A percentile compares a stretch with the other conserved stretches of the same genome.
These are phyloP conservation scores for Dynastes grantii DNA, from an alignment of 2,888 invertebrate species.

Conservation along the genomic window DNA sequence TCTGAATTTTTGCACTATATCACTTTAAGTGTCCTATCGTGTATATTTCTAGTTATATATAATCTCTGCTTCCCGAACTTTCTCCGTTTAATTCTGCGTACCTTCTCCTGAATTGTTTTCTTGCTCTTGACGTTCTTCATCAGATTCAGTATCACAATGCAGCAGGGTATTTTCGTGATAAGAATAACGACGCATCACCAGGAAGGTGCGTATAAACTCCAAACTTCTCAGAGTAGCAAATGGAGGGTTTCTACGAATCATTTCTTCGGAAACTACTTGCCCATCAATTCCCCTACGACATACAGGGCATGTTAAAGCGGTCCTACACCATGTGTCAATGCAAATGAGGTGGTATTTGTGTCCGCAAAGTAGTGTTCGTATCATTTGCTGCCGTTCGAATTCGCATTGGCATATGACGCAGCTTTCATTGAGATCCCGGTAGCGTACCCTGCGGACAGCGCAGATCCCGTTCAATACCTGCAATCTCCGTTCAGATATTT, in stretches of 20 bases:
- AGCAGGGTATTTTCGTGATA: neutral
- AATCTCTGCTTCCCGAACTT: neutral
- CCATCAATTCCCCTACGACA: slow-evolving; percentile 10
- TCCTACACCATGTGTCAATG: slow-evolving; percentile 25
- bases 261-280: neutral
- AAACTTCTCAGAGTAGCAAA: slow-evolving; percentile 25
- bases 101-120: no score
- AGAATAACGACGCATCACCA: slow-evolving; percentile 19
- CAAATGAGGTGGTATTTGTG: slow-evolving; percentile 28
- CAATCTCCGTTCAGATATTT: slow-evolving; percentile 14
- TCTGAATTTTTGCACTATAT: neutral
- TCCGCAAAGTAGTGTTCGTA: neutral
- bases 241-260: neutral
- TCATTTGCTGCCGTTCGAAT: neutral
- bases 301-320: slow-evolving; percentile 24
- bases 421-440: neutral
- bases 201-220: slow-evolving; percentile 11
- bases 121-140: neutral
- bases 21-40: neutral
- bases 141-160: neutral
- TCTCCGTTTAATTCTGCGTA: neutral
- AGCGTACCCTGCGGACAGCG: neutral
- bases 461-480: neutral
- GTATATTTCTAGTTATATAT: neutral
- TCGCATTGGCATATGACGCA: slow-evolving; percentile 33